Percentiles rank a stretch among this genome's conserved stretches.
Conservation (phyloP, 37 sponge, comb jelly and placozoan genomes). For the Bolinopsis microptera region DNA sequence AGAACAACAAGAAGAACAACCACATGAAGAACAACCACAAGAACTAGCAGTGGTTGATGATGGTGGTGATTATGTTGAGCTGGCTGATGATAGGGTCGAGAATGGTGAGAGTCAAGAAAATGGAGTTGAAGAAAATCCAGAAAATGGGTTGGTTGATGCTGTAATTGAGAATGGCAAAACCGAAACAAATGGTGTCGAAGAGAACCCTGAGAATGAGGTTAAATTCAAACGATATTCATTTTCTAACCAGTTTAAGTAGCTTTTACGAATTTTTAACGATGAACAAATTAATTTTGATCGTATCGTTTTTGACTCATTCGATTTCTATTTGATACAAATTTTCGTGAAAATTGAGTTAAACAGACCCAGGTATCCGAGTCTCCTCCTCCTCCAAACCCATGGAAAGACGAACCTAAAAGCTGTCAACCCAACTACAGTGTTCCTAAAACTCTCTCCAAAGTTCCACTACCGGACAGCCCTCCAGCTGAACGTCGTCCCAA, state of each 20-base stretch:
- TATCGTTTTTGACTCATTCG: too few species aligned
- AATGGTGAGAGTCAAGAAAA: neutral
- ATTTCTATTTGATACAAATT: too few species aligned
- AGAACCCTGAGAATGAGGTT: too few species aligned
- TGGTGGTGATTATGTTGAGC: constrained; percentile 17
- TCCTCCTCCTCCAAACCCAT: neutral
- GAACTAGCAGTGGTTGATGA: neutral
- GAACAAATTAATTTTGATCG: too few species aligned
- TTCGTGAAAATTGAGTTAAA: too few species aligned
- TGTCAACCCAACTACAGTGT: neutral
- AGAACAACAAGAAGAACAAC: neutral
- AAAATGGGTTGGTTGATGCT: neutral
- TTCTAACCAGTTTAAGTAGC: too few species aligned
- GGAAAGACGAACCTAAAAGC: neutral
- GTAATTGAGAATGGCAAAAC: too few species aligned
- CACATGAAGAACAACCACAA: neutral
- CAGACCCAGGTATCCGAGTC: neutral
- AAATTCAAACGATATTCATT: too few species aligned
- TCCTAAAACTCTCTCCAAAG: neutral
- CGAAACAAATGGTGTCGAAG: too few species aligned
- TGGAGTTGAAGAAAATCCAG: neutral
- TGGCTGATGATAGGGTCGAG: neutral
- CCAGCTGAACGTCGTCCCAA: neutral
- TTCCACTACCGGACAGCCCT: neutral
- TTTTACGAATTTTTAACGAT: too few species aligned